phyloP scores from a whole-genome alignment of 2,113 vertebrate species.

The Prionailurus viverrinus region DNA sequence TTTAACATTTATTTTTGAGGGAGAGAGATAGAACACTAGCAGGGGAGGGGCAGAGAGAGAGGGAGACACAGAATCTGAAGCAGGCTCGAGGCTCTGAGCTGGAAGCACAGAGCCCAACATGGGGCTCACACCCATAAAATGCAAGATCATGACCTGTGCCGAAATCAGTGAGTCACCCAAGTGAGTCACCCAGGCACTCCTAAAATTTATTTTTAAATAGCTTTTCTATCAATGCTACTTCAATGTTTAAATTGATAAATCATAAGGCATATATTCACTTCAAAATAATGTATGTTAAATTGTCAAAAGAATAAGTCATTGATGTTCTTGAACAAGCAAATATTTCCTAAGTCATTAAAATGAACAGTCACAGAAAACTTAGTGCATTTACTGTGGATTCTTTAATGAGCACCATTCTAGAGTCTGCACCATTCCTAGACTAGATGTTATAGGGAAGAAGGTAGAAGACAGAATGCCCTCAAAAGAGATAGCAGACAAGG shows the following conservation, averaged over 20 bases:
- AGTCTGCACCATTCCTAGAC: neutral
- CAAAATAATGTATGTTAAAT: slow-evolving; percentile 41
- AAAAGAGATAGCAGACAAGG: slow-evolving; percentile 12
- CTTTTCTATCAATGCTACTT: neutral
- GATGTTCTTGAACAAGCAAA: neutral
- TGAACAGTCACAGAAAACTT: slow-evolving; percentile 36
- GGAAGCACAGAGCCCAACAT: too few species aligned
- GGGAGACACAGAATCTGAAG: too few species aligned
- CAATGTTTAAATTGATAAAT: slow-evolving; percentile 22
- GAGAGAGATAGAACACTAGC: too few species aligned
- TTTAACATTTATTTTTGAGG: too few species aligned
- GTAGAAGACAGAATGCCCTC: neutral
- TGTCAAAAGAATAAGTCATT: slow-evolving; percentile 61
- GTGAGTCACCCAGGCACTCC: too few species aligned
- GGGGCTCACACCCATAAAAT: too few species aligned
- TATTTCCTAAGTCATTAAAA: slow-evolving; percentile 47
- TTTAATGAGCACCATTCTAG: slow-evolving; percentile 27
- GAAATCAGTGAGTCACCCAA: too few species aligned
- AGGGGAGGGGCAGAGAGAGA: too few species aligned
- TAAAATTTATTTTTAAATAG: slow-evolving; percentile 1
- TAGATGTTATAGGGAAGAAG: neutral
- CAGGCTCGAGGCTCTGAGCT: too few species aligned
- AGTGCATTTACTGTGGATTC: neutral
- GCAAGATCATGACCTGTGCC: too few species aligned
- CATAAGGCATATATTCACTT: neutral